Evolutionary conservation across 2,797 vertebrate genomes (phyloP), one percentile per base, ranked within the genome.

Genomic region (Sylvia borin): DNA sequence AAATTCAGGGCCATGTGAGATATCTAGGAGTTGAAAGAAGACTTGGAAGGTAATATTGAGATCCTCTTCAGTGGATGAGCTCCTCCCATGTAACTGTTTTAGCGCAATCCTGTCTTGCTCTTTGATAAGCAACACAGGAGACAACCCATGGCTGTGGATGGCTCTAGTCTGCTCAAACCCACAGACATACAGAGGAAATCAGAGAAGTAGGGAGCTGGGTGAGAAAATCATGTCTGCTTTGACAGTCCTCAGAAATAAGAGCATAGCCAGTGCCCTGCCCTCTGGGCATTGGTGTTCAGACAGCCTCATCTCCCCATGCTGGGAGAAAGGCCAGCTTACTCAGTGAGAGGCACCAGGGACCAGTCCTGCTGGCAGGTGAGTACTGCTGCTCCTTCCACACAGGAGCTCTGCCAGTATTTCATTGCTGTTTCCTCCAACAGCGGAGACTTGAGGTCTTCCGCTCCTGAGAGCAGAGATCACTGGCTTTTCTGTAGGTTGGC

Each of bases 211-310:
- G 16, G 76, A 75, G 32, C 25, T 71, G 55, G 29, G 48, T 86
- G 22, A 61, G 55, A 85, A 96, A 74, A 45, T 60, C 16, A 29
- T 12, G 31, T 40, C 70, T 86, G 7, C 36, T 77, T 75, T 48
- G 47, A 60, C 68, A 74, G 11, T 68, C 72, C 62, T 78, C 42
- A 48, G 29, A 57, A 83, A n/a, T 10, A 53, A 26, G 62, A 45
- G 25, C 0, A 0, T 57, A 62, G 43, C 11, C 32, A 34, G 29
- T 42, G 18, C 50, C 48, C 16, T 79, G 24, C 42, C 72, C 38
- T 72, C 13, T 48, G 78, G 38, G 32, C 10, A 10, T 31, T 54
- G 48, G 22, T 83, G 34, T 57, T 84, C 40, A 62, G 29, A 7
- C 3, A 10, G 18, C 64, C 31, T 73, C n/a, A 24, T 82, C 43